Conservation (phyloP, 2,113 vertebrate genomes). For the Prionailurus viverrinus region DNA sequence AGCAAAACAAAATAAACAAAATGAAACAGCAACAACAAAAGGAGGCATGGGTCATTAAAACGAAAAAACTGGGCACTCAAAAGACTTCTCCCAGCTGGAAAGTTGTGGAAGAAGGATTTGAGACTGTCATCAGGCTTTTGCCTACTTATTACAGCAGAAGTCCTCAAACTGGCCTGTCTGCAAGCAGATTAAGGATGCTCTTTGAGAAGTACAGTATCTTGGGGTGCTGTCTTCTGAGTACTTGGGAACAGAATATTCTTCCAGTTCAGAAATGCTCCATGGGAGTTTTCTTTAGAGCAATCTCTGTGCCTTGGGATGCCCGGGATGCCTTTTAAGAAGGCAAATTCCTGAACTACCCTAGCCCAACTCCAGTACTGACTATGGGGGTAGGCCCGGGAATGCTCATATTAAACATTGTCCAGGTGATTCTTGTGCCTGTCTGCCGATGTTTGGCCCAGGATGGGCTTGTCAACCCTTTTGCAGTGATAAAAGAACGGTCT, state of each 20-base stretch:
- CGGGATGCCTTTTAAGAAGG: background rate
- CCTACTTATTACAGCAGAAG: background rate
- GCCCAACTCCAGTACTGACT: background rate
- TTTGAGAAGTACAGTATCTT: background rate
- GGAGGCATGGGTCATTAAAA: background rate
- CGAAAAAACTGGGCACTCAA: background rate
- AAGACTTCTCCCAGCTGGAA: background rate
- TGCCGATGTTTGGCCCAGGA: background rate
- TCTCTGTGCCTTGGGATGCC: background rate
- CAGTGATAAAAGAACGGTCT: background rate
- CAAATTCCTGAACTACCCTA: background rate
- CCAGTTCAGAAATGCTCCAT: background rate
- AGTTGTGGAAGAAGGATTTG: background rate
- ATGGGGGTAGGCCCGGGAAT: background rate
- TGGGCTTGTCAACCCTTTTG: background rate
- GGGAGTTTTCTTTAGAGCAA: background rate
- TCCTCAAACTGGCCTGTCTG: background rate
- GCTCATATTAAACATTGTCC: background rate
- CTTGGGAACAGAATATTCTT: background rate
- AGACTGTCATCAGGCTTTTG: background rate
- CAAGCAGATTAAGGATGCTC: background rate
- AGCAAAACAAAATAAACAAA: conserved; percentile 33
- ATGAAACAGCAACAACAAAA: background rate
- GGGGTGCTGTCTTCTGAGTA: background rate
- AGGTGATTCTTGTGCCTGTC: background rate